Conservation (phyloP, 1,140 invertebrate genomes). For the Eriocheir sinensis region DNA sequence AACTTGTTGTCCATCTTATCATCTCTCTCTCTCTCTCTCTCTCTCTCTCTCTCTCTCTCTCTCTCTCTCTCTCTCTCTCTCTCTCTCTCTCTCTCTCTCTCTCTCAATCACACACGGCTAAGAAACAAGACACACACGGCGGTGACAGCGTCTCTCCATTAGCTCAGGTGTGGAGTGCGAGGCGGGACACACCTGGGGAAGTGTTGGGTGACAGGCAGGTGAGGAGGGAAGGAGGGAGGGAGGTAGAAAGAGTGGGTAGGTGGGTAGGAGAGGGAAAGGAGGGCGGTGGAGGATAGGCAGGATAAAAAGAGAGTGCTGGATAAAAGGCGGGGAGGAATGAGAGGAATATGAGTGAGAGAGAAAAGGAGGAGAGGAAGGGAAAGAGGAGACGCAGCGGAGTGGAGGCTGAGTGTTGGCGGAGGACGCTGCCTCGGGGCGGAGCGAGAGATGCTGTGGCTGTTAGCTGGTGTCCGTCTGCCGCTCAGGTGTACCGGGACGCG, state of each 20-base stretch:
- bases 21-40: background rate
- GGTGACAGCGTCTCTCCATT: constrained; percentile 1
- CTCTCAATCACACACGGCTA: background rate
- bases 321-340: background rate
- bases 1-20: too few relatives aligned
- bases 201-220: background rate
- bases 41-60: constrained; percentile 12
- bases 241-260: background rate
- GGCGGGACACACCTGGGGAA: background rate
- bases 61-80: background rate
- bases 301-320: background rate
- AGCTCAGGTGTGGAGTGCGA: constrained; percentile 19
- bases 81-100: background rate
- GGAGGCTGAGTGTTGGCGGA: background rate
- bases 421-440: too few relatives aligned
- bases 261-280: background rate
- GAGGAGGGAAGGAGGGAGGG: background rate
- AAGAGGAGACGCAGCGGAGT: too few relatives aligned
- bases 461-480: too few relatives aligned
- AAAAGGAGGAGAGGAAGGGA: background rate
- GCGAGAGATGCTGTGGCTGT: too few relatives aligned
- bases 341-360: background rate
- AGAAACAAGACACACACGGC: background rate
- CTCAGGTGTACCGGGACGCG: too few relatives aligned
- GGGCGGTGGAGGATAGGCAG: background rate